Conservation (phyloP, 2,113 vertebrate species). For the Corythornis madagascariensis region DNA sequence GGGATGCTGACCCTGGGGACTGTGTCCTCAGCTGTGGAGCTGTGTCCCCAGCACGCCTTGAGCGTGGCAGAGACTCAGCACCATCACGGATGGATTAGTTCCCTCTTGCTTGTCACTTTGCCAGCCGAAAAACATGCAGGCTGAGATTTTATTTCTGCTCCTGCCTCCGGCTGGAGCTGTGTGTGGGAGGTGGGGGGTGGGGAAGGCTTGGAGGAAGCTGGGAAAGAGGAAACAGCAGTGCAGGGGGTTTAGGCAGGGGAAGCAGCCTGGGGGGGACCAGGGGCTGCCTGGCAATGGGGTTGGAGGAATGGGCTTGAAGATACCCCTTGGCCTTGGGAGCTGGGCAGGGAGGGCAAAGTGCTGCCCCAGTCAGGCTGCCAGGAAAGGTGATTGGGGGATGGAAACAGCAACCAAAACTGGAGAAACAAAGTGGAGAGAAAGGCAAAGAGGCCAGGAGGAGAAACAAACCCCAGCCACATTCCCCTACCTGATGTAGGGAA, state of each 20-base stretch:
- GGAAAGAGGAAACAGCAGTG: background rate
- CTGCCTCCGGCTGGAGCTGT: background rate
- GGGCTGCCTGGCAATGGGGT: background rate
- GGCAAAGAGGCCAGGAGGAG: background rate
- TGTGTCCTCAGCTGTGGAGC: background rate
- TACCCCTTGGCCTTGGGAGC: background rate
- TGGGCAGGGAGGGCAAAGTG: background rate
- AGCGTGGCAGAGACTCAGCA: background rate
- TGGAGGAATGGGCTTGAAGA: background rate
- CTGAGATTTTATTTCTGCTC: constrained; percentile 7
- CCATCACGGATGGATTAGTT: background rate
- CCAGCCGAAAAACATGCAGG: background rate
- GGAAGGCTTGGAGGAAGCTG: background rate
- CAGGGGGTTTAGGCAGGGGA: too few species aligned
- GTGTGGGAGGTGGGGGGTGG: background rate
- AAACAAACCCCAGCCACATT: background rate
- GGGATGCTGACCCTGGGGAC: background rate
- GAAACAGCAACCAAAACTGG: background rate
- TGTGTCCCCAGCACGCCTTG: background rate
- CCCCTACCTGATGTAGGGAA: rapidly evolving
- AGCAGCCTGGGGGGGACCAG: background rate
- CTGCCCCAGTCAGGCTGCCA: background rate
- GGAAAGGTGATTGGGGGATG: background rate
- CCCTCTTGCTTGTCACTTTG: background rate
- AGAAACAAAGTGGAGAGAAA: background rate